Evolutionary conservation across 2,113 vertebrate species (phyloP).

Genomic region (Hylia prasina): DNA sequence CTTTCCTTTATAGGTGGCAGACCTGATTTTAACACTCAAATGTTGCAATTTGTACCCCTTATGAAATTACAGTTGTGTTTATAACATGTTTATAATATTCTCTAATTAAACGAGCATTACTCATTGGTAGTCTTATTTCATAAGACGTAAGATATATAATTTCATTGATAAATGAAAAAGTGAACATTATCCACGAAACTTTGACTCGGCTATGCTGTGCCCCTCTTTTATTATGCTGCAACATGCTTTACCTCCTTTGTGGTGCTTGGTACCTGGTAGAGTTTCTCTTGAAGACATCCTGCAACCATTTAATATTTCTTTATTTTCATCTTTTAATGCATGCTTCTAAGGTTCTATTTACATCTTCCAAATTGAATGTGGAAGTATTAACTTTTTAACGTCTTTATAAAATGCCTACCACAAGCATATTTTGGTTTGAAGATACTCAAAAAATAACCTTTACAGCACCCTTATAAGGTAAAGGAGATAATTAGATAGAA

Average conservation of each 20-base stretch:
- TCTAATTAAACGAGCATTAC: neutral
- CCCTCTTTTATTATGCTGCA: neutral
- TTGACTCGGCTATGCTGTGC: neutral
- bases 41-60: neutral
- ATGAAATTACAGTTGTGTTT: neutral
- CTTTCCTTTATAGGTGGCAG: neutral
- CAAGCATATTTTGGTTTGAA: neutral
- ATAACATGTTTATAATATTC: neutral
- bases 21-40: neutral
- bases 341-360: neutral
- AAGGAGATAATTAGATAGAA: neutral
- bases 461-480: neutral
- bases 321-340: neutral
- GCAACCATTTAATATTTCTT: neutral
- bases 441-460: neutral
- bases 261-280: neutral
- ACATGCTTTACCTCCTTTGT: neutral
- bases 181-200: neutral
- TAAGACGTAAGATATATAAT: neutral
- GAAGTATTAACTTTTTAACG: neutral
- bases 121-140: neutral
- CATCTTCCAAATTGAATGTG: neutral
- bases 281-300: neutral
- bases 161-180: neutral
- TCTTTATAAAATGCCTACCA: neutral